These are phyloP conservation scores for Arion vulgaris DNA, from an alignment of 1,140 invertebrate species.

Conservation along the genomic window DNA sequence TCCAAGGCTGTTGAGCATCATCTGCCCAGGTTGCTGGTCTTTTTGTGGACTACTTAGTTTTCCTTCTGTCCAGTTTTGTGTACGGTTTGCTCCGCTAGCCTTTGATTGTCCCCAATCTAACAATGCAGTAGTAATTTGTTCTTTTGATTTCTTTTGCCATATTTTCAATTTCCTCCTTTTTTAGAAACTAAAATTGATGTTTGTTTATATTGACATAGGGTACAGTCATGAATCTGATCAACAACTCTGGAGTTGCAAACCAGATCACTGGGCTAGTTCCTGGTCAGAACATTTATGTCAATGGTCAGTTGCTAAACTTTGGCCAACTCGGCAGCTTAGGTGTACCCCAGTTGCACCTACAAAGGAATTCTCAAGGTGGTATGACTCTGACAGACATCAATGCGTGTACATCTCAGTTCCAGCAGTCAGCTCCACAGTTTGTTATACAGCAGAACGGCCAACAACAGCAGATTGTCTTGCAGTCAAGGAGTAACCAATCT, in stretches of 20 bases:
- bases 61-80: no score
- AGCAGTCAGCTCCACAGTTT: conserved; percentile 10
- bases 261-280: conserved; percentile 28
- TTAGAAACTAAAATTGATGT: no score
- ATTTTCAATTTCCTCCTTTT: no score
- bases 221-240: conserved; percentile 34
- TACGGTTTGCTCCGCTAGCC: no score
- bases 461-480: conserved; percentile 21
- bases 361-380: conserved; percentile 19
- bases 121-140: no score
- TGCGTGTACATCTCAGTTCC: conserved; percentile 20
- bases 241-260: conserved; percentile 6
- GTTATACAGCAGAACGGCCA: conserved; percentile 19
- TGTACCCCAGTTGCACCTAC: conserved; percentile 25
- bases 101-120: no score
- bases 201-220: background rate
- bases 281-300: conserved; percentile 28
- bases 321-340: conserved; percentile 19
- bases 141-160: no score
- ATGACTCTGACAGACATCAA: conserved; percentile 16
- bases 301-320: conserved; percentile 27
- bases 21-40: no score
- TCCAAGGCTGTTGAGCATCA: no score
- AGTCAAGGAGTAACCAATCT: conserved; percentile 13
- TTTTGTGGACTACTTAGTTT: no score